phyloP scores from a whole-genome alignment of 2,888 invertebrate species.

The Pandemis cinnamomeana region DNA sequence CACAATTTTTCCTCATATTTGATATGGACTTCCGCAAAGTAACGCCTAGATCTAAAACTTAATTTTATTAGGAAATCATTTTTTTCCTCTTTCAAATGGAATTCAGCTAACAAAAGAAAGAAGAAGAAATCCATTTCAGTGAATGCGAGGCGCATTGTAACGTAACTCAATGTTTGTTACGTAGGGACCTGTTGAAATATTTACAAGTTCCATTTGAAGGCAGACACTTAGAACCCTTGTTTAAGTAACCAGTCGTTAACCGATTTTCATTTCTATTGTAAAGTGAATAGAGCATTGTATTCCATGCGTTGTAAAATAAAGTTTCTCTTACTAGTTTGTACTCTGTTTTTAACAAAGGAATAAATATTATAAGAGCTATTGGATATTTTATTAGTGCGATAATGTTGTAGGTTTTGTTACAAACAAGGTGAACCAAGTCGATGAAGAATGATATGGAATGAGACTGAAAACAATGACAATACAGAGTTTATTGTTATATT shows the following conservation, averaged over 20 bases:
- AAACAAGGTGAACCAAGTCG: too few relatives aligned
- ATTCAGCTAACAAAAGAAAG: too few relatives aligned
- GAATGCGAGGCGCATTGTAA: too few relatives aligned
- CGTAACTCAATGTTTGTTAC: too few relatives aligned
- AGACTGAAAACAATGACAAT: too few relatives aligned
- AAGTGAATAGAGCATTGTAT: slow-evolving; percentile 31
- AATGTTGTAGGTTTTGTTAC: too few relatives aligned
- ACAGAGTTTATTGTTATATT: too few relatives aligned
- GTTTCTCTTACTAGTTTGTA: slow-evolving; percentile 54
- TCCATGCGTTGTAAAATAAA: slow-evolving; percentile 53
- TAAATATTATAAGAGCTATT: slow-evolving; percentile 54
- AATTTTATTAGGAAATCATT: too few relatives aligned
- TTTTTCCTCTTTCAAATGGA: too few relatives aligned
- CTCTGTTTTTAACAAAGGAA: slow-evolving; percentile 56
- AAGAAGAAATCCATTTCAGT: too few relatives aligned
- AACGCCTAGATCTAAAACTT: background rate
- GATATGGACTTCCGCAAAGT: background rate
- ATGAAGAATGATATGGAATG: too few relatives aligned
- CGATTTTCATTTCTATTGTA: slow-evolving; percentile 27
- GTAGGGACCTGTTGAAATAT: background rate
- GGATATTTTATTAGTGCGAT: background rate
- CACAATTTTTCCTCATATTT: background rate
- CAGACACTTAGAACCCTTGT: background rate
- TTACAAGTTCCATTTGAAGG: background rate
- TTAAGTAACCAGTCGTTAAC: slow-evolving; percentile 13